Evolutionary conservation across 1,140 invertebrate genomes (phyloP).

Genomic region (Lordiphosa clarofinis): DNA sequence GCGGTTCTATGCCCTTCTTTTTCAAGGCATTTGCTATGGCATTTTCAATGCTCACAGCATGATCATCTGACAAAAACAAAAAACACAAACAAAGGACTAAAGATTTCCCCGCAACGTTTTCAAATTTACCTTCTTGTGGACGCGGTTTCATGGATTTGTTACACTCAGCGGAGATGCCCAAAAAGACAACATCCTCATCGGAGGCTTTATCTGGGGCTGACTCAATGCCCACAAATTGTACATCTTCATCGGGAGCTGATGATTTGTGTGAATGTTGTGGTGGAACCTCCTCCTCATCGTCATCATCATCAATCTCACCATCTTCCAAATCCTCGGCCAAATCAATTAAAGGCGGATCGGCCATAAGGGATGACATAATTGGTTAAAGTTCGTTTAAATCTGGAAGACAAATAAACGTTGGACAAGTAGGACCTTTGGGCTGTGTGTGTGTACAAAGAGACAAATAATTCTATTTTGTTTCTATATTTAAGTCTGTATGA

Average conservation of each 20-base stretch:
- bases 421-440: no score
- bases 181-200: slow-evolving; percentile 46
- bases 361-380: slow-evolving; percentile 37
- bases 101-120: no score
- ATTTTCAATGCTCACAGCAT: slow-evolving; percentile 88
- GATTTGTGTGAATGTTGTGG: slow-evolving; percentile 17
- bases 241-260: slow-evolving; percentile 32
- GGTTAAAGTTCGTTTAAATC: no score
- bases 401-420: no score
- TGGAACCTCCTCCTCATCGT: slow-evolving; percentile 79
- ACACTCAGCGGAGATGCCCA: slow-evolving; percentile 25
- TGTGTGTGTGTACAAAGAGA: no score
- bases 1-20: slow-evolving; percentile 81
- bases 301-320: slow-evolving; percentile 83
- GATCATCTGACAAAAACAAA: slow-evolving; percentile 83
- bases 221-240: slow-evolving; percentile 50
- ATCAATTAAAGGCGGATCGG: slow-evolving; percentile 42
- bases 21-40: slow-evolving; percentile 85
- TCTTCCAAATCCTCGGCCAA: slow-evolving; percentile 82
- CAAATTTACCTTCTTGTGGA: slow-evolving; percentile 55
- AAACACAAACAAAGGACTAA: background rate
- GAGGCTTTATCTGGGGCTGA: slow-evolving; percentile 16
- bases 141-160: slow-evolving; percentile 52
- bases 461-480: no score
- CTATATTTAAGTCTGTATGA: no score